Evolutionary conservation across 2,797 vertebrate species (phyloP).

Genomic region (Euphonia xanthogaster): DNA sequence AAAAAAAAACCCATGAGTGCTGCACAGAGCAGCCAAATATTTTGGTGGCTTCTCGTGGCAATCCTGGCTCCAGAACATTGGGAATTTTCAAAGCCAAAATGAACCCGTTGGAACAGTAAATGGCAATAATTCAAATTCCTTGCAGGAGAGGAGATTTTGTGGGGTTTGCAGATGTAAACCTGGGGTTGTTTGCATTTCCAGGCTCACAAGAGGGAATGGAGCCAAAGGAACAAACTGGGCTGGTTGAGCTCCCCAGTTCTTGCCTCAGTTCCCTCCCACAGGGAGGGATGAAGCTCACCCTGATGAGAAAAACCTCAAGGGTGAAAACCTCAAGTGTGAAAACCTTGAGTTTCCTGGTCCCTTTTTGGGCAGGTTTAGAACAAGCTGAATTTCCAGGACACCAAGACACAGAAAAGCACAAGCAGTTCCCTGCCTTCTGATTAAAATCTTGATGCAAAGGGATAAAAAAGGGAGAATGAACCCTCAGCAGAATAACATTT

Average conservation of each 20-base stretch:
- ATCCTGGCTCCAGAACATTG: accelerated
- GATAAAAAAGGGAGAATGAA: background rate
- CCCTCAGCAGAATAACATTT: background rate
- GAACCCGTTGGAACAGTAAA: background rate
- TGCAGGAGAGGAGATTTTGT: background rate
- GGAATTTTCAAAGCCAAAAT: background rate
- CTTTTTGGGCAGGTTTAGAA: background rate
- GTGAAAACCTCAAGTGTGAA: background rate
- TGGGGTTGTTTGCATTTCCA: background rate
- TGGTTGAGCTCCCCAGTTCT: background rate
- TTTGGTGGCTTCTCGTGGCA: background rate
- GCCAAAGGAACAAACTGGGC: background rate
- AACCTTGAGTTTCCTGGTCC: background rate
- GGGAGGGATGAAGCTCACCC: background rate
- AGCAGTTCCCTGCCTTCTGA: background rate
- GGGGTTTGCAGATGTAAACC: background rate
- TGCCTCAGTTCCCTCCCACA: background rate
- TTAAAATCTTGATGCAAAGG: background rate
- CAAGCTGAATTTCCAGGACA: background rate
- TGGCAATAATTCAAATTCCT: background rate
- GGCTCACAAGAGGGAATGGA: background rate
- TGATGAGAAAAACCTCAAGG: too few relatives aligned
- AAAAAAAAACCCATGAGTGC: too few relatives aligned
- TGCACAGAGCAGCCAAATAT: background rate
- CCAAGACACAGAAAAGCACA: background rate